A percentile compares a stretch with the other conserved stretches of the same genome.
These are phyloP conservation scores for Elanoides forficatus DNA, from an alignment of 2,113 vertebrate species.

Conservation along the genomic window DNA sequence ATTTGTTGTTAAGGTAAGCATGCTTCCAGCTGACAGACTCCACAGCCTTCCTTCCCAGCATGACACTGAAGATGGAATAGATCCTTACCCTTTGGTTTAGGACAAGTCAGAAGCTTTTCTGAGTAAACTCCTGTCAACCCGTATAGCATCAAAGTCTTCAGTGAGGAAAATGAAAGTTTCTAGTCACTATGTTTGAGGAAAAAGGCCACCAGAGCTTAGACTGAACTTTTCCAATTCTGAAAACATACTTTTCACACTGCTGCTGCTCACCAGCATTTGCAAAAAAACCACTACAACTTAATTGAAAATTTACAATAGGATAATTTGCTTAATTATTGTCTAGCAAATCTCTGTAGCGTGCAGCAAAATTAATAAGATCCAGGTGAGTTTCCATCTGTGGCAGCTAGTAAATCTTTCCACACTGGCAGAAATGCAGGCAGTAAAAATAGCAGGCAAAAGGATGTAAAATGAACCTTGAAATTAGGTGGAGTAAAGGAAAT, in stretches of 20 bases:
- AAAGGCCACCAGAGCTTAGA: not conserved
- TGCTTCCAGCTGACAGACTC: not conserved
- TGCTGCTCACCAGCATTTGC: not conserved
- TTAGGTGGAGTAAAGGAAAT: not conserved
- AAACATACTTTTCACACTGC: not conserved
- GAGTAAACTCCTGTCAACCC: not conserved
- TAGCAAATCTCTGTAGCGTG: not conserved
- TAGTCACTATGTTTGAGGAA: not conserved
- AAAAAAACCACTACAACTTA: not conserved
- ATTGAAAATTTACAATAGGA: not conserved
- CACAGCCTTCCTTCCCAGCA: not conserved
- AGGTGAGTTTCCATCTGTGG: not conserved
- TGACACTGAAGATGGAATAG: not conserved
- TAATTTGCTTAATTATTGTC: not conserved
- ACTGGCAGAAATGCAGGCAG: not conserved
- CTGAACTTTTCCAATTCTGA: not conserved
- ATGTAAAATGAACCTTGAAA: constrained; percentile 5
- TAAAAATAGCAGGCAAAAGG: not conserved
- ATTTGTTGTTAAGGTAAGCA: not conserved
- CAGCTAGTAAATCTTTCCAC: not conserved
- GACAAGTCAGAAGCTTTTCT: not conserved
- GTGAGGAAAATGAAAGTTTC: not conserved
- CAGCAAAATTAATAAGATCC: not conserved
- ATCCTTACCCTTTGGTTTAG: not conserved
- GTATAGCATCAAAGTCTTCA: not conserved